These are phyloP conservation scores for Corynorhinus townsendii DNA, from an alignment of 2,113 vertebrate species.

Conservation along the genomic window DNA sequence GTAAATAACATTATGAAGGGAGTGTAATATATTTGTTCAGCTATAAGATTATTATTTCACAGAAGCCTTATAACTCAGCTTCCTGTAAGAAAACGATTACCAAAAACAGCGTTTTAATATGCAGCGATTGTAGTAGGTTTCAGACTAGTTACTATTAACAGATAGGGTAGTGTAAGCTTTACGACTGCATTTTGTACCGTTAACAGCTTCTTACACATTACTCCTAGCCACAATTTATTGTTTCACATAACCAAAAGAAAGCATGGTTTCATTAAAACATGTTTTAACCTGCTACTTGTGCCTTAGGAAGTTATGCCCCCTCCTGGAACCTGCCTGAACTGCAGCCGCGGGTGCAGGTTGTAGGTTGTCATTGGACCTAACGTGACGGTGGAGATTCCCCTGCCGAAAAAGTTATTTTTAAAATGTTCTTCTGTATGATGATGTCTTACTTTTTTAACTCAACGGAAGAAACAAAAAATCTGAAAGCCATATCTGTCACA, in stretches of 20 bases:
- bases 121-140: constrained; percentile 63
- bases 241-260: constrained; percentile 75
- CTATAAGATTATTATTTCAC: constrained; percentile 77
- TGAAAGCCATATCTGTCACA: constrained; percentile 83
- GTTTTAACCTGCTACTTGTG: constrained; percentile 82
- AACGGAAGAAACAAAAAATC: neutral
- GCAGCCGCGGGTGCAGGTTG: constrained; percentile 70
- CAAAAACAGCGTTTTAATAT: constrained; percentile 73
- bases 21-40: constrained; percentile 81
- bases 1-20: constrained; percentile 75
- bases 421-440: constrained; percentile 83
- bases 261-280: constrained; percentile 87
- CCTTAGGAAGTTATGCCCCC: constrained; percentile 79
- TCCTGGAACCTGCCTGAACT: constrained; percentile 80
- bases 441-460: constrained; percentile 79
- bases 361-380: neutral
- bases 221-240: constrained; percentile 78
- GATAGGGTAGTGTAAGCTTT: constrained; percentile 74
- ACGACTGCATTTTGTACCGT: constrained; percentile 82
- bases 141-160: constrained; percentile 59
- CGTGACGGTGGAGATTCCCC: constrained; percentile 65
- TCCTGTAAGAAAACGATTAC: constrained; percentile 74
- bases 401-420: constrained; percentile 71
- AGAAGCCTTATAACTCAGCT: neutral
- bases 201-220: constrained; percentile 76